Evolutionary conservation across 53 echinoderm and acorn worm genomes (phyloP), one percentile per base, ranked within the genome.

Genomic region (Antedon mediterranea): DNA sequence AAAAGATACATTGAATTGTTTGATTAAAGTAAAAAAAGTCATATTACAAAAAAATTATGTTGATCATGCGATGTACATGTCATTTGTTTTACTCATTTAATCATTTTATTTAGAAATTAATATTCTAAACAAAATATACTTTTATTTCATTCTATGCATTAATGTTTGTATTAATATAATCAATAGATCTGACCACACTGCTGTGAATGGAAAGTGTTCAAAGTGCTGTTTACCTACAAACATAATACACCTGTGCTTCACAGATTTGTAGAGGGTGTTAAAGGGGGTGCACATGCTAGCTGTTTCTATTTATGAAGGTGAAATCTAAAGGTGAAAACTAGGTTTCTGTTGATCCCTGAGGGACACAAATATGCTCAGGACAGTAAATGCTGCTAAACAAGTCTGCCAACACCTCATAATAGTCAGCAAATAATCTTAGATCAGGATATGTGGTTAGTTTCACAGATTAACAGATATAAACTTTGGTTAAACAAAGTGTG

Each of bases 381-480:
- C 7, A 57, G 57, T 57, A 57, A 15, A 57, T 2, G 57, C 57
- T 57, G 57, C 57, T 57, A 57, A 57, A 57, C 20, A 57, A 57
- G 23, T 57, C 57, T 57, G 57, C 57, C 57, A 57, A 11, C 57
- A 57, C 57, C 57, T 57, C 57, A 8, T 57, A 57, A 57, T 57
- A 57, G 11, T 57, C 57, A 23, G 57, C 57, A 57, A 23, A 57
- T 57, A 23, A 15, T 57, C 57, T 23, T 57, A 57, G 15, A 57
- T 57, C 57, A 57, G 57, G 57, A 57, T 57, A 57, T 57, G 57
- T 57, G 57, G 57, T 57, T 57, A 57, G 57, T 57, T 57, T 57
- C 57, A 57, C 11, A 18, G 57, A 57, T 57, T 57, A 8, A 18
- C 15, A 15, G 9, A 57, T 18, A 57, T 2, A 57, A 13, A 3